Base-by-base conservation (phyloP, 2,888 invertebrate genomes). In the Cephalotes varians region DNA sequence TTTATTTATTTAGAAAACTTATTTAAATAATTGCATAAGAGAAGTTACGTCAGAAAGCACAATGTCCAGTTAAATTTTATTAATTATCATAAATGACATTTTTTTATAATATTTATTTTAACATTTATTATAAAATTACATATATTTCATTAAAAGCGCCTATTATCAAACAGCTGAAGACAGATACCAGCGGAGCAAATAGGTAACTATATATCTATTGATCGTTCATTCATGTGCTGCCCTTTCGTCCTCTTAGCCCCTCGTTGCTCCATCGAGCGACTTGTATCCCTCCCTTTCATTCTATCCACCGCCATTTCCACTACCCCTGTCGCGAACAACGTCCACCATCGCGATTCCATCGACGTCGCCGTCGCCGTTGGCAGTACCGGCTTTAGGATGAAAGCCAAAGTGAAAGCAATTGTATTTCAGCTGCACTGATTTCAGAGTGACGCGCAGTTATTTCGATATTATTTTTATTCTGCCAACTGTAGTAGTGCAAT, bases 151-250 rank as follows among this genome's bases (percentile, higher is more conserved):
- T 34, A 51, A n/a, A 28, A 12, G 47, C 28, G 21, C 10, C 40
- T 56, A 28, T n/a, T 62, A 71, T 79, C 69, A 82, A 83, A 81
- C 44, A 34, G 25, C 28, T 62, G 47, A 84, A 84, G 82, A 84
- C 77, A 83, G 86, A 71, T 74, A 86, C 74, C 85, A 79, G 81
- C 81, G 83, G 56, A 44, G 84, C 82, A 85, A 87, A 84, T 80
- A 85, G 86, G 86, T 87, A 86, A 90, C 91, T 94, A 94, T 94
- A 94, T 94, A 92, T 91, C 93, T 94, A 94, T 94, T 91, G 94
- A 94, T 94, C 94, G 93, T 94, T 93, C 94, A 94, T 94, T 94
- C 94, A 94, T 94, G 76, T 76, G 90, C 92, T 91, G 91, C 92
- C 92, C 92, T 93, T 91, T 90, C 90, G 83, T 83, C 89, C 87